Conservation (phyloP, 2,113 vertebrate species). For the Clinocottus analis region DNA sequence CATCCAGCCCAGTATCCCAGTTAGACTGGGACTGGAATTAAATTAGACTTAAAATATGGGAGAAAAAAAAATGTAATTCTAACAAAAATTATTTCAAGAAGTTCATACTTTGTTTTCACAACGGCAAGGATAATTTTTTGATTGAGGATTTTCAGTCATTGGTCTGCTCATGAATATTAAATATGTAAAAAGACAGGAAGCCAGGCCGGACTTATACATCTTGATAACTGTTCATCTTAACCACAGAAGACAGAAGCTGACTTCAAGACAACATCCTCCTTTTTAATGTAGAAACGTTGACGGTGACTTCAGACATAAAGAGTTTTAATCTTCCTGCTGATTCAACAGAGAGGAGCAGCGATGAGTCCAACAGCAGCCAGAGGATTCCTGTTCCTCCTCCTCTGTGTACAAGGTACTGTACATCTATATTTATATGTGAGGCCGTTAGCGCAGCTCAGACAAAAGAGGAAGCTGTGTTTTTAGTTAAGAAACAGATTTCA, state of each 20-base stretch:
- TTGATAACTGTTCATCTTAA: no score
- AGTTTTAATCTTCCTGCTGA: background rate
- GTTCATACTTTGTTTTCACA: background rate
- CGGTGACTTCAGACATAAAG: background rate
- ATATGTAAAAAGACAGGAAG: no score
- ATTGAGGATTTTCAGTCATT: background rate
- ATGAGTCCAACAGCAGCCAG: background rate
- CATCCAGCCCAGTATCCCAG: no score
- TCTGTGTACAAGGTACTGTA: slow-evolving; percentile 26
- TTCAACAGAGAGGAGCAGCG: slow-evolving; percentile 6
- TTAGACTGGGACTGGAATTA: no score
- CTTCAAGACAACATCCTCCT: background rate
- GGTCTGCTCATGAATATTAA: background rate
- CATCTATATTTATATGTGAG: background rate
- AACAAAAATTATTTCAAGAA: no score
- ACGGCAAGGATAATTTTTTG: background rate
- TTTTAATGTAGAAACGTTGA: background rate
- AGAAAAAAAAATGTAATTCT: no score
- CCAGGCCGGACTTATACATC: no score
- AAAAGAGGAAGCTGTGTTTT: background rate
- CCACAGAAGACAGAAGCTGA: no score
- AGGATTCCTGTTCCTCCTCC: slow-evolving; percentile 9
- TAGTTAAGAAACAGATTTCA: background rate
- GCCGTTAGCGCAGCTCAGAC: background rate
- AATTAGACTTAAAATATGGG: no score